Evolutionary conservation across 35 echinoderm and acorn worm genomes (phyloP).

Genomic region (Amphiura filiformis): DNA sequence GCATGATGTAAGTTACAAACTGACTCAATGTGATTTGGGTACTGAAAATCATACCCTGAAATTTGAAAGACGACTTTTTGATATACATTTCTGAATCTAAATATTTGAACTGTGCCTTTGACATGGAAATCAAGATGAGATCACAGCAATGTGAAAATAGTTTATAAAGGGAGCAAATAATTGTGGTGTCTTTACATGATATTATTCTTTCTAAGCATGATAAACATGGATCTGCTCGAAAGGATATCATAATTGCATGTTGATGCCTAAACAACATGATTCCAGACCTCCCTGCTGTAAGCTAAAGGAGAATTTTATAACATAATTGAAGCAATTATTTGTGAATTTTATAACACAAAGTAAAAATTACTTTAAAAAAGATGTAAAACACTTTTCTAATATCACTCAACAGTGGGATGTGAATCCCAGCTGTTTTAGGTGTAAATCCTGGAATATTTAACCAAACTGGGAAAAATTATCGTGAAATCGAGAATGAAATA

Average conservation of each 20-base stretch:
- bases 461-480: neutral
- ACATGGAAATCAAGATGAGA: too few species aligned
- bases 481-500: neutral
- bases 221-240: too few species aligned
- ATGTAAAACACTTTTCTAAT: neutral
- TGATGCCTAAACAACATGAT: too few species aligned
- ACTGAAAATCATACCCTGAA: neutral
- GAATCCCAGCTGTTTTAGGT: neutral
- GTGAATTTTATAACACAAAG: neutral
- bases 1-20: too few species aligned
- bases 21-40: neutral
- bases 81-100: neutral
- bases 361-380: neutral
- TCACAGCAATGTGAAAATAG: too few species aligned
- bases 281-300: too few species aligned
- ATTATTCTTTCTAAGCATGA: too few species aligned
- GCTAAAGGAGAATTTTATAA: neutral
- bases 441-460: neutral
- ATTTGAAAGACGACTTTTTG: neutral
- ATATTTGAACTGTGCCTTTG: too few species aligned
- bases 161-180: too few species aligned
- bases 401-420: neutral
- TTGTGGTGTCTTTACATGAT: too few species aligned
- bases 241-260: too few species aligned
- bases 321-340: neutral